These are phyloP conservation scores for Botia almorhae DNA, from an alignment of 2,797 vertebrate species.

Conservation along the genomic window DNA sequence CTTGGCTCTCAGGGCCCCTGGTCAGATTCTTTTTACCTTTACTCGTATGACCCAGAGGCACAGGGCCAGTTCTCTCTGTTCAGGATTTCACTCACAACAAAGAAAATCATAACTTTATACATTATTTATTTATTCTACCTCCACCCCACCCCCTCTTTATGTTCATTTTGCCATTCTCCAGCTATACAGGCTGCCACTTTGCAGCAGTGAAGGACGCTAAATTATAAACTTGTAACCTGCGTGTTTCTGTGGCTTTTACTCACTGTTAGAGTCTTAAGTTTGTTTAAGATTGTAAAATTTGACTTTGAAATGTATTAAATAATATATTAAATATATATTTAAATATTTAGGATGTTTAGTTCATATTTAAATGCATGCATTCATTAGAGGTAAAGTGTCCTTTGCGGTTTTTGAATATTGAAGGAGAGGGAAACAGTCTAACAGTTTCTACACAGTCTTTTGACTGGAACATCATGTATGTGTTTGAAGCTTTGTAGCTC, in stretches of 20 bases:
- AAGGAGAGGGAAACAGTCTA: neutral
- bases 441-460: neutral
- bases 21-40: slow-evolving; percentile 25
- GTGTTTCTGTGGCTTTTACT: neutral
- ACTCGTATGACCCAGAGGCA: slow-evolving; percentile 14
- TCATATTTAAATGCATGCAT: neutral
- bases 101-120: slow-evolving; percentile 10
- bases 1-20: neutral
- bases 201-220: neutral
- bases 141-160: neutral
- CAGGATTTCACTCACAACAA: slow-evolving; percentile 1
- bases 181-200: neutral
- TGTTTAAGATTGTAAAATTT: neutral
- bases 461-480: neutral
- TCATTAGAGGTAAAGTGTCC: neutral
- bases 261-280: neutral
- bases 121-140: slow-evolving; percentile 17
- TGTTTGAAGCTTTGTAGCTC: neutral
- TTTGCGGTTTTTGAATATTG: neutral
- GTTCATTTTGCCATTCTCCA: slow-evolving; percentile 4
- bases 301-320: neutral
- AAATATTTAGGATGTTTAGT: neutral
- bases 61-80: neutral
- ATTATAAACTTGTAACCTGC: neutral
- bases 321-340: neutral